Evolutionary conservation across 1,140 invertebrate genomes (phyloP).

Genomic region (Ostrea denselamellosa): DNA sequence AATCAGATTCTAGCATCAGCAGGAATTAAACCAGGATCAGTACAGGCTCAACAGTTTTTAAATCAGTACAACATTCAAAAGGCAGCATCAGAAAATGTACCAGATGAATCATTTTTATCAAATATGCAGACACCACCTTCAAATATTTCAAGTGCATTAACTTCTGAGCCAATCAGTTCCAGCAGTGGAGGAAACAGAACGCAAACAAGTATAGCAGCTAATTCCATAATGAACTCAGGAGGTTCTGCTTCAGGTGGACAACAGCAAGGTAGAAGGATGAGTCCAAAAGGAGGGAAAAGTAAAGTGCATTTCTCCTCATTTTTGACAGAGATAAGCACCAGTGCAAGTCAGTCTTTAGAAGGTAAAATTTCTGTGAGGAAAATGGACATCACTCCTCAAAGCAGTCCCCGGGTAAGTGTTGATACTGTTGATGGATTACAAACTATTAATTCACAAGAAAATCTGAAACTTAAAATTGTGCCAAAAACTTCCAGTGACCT

Average conservation of each 20-base stretch:
- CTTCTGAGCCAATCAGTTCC: conserved; percentile 17
- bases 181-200: conserved; percentile 44
- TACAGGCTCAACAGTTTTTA: conserved; percentile 4
- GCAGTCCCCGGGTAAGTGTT: conserved; percentile 36
- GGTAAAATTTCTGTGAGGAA: conserved; percentile 66
- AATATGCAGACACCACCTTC: conserved; percentile 35
- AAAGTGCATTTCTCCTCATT: conserved; percentile 72
- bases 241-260: conserved; percentile 56
- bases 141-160: conserved; percentile 40
- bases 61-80: background rate
- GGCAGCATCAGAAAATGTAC: background rate
- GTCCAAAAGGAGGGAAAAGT: conserved; percentile 72
- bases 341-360: conserved; percentile 68
- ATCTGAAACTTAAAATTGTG: conserved; percentile 36
- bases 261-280: conserved; percentile 62
- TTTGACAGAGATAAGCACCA: conserved; percentile 69
- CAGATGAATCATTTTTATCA: conserved; percentile 28
- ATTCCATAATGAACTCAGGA: conserved; percentile 56
- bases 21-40: conserved; percentile 5
- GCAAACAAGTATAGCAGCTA: conserved; percentile 41
- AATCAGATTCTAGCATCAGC: conserved; percentile 26
- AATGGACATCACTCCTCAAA: conserved; percentile 63
- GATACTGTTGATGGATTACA: background rate
- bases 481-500: conserved; percentile 52
- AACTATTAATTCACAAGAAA: background rate